Evolutionary conservation across 30 jellyfish, hydroid and myxozoan species (phyloP).

Genomic region (Aurelia coerulea): DNA sequence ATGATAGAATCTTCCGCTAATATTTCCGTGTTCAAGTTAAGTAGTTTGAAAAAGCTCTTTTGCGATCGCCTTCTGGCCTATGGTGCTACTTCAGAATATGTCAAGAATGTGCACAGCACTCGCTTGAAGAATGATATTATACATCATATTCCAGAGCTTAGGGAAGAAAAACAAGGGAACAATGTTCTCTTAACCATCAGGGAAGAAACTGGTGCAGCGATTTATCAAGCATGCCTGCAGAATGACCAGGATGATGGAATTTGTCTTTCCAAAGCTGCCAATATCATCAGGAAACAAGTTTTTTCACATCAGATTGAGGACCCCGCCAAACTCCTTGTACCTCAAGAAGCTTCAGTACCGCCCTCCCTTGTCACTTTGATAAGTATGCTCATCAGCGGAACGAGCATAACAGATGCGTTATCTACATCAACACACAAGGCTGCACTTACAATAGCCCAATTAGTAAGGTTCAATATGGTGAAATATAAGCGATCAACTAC

Average conservation of each 20-base stretch:
- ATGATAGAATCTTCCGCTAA: background rate
- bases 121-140: slow-evolving; percentile 18
- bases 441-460: background rate
- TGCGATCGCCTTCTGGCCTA: background rate
- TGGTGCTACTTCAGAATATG: background rate
- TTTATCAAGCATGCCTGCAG: slow-evolving; percentile 2
- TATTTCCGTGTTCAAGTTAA: slow-evolving; percentile 4
- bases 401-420: slow-evolving; percentile 1
- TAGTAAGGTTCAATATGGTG: slow-evolving; percentile 32
- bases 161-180: slow-evolving; percentile 24
- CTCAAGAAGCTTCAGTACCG: background rate
- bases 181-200: background rate
- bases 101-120: slow-evolving; percentile 19
- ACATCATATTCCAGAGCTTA: slow-evolving; percentile 1
- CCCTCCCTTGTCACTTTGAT: background rate
- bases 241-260: slow-evolving; percentile 29
- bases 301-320: background rate
- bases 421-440: background rate
- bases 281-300: slow-evolving; percentile 5
- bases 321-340: no score
- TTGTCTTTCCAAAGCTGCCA: slow-evolving; percentile 22
- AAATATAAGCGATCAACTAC: slow-evolving; percentile 24
- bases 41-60: background rate
- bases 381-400: background rate
- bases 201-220: slow-evolving; percentile 19